Base-by-base conservation (phyloP, 2,797 vertebrate species). In the Geotrypetes seraphini region DNA sequence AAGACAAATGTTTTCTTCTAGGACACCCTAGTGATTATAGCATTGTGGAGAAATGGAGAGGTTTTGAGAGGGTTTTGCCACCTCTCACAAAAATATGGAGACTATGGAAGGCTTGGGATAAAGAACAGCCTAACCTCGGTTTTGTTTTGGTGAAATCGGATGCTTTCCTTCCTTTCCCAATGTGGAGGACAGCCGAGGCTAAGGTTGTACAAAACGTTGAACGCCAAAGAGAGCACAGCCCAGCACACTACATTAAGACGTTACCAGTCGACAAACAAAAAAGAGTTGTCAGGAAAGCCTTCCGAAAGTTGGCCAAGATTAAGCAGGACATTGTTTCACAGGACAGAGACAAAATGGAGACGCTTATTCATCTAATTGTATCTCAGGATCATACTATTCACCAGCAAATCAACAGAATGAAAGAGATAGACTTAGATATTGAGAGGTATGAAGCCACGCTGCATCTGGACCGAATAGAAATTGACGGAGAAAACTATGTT, bases 91-190 rank as follows among this genome's bases (percentile, higher is more conserved):
- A 90, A 40, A 92, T 99, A 46, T 67, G 96, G 28, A 81, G 90
- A 44, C 81, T 99, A 18, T 99, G 91, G 89, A 86, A 82, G 7
- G 89, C 91, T 1, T 97, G 94, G 95, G 93, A 93, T 0, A 89
- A 92, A 22, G 89, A 99, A 55, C 86, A 78, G 39, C 61, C 83
- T 24, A 88, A 85, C 28, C 80, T 97, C 59, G 79, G 86, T 31
- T 97, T 99, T 36, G 65, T 87, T 10, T 55, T 99, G 8, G 75
- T 97, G 10, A 94, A 91, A 66, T 75, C 79, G 32, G 84, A 82
- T 25, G 89, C 91, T 29, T 90, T 90, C 31, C 77, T 88, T n/a
- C 81, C 85, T 0, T 78, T 81, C 49, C 75, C 83, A 1, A 21
- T 77, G 25, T 89, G 84, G 69, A 84, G 79, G 50, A 68, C 63